These are phyloP conservation scores for Drosophila nannoptera DNA, from an alignment of 1,140 invertebrate species.

Conservation along the genomic window DNA sequence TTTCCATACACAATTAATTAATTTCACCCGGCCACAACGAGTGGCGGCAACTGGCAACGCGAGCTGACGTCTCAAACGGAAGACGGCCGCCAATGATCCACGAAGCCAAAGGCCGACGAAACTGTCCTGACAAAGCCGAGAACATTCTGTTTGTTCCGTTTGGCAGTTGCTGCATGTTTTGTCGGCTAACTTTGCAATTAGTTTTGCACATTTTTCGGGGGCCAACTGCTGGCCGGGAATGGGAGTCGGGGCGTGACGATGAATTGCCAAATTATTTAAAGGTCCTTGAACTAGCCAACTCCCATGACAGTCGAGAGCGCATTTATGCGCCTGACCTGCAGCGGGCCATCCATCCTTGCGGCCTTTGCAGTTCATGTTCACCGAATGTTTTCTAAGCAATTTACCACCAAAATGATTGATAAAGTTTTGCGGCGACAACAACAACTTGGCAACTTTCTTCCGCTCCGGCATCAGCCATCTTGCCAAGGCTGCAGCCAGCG, in stretches of 20 bases:
- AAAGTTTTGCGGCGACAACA: conserved; percentile 58
- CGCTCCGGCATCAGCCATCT: too few relatives aligned
- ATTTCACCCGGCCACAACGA: conserved; percentile 47
- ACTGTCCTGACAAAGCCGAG: conserved; percentile 28
- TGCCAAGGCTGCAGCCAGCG: conserved; percentile 32
- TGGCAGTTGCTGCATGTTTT: conserved; percentile 35
- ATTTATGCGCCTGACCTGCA: conserved; percentile 11
- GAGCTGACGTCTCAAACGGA: conserved; percentile 31
- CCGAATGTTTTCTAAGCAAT: conserved; percentile 74
- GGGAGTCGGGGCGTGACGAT: conserved; percentile 44
- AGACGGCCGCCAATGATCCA: conserved; percentile 35
- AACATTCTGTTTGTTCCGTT: conserved; percentile 37
- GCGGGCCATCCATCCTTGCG: conserved; percentile 9
- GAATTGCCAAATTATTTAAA: conserved; percentile 63
- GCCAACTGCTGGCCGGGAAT: conserved; percentile 4
- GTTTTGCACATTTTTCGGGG: conserved; percentile 43
- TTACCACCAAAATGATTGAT: conserved; percentile 79
- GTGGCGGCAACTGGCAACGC: conserved; percentile 13
- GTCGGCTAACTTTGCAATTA: conserved; percentile 59
- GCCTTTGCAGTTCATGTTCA: conserved; percentile 44
- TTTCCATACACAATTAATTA: conserved; percentile 74
- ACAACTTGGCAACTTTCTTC: conserved; percentile 12
- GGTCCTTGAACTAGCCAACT: conserved; percentile 43
- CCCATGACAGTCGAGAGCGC: conserved; percentile 22
- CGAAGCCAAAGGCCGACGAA: conserved; percentile 17